A percentile compares a stretch with the other conserved stretches of the same genome.
Conservation (phyloP, 2,113 vertebrate species). For the Loxodonta africana region DNA sequence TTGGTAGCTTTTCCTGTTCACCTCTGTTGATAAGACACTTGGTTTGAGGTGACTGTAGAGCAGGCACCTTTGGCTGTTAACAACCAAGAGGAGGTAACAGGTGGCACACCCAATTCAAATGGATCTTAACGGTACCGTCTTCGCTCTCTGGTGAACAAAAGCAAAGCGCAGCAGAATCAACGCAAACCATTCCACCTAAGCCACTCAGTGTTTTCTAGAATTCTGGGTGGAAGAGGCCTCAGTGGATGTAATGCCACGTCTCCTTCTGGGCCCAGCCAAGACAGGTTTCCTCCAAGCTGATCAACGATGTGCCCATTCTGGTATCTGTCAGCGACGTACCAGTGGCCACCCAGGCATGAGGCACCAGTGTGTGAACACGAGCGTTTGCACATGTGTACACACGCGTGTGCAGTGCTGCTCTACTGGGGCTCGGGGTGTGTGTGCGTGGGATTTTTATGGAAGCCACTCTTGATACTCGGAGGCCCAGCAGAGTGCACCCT, state of each 20-base stretch:
- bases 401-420: background rate
- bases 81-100: background rate
- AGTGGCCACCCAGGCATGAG: fast-evolving
- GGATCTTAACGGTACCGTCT: background rate
- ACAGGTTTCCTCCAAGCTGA: background rate
- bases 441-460: background rate
- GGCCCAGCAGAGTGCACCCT: background rate
- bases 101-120: background rate
- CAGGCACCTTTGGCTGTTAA: background rate
- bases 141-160: background rate
- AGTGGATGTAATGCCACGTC: background rate
- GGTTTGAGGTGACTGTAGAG: background rate
- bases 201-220: background rate
- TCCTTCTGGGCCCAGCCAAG: background rate
- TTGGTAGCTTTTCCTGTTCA: background rate
- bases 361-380: background rate
- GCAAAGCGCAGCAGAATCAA: background rate
- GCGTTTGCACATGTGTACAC: background rate
- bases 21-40: background rate
- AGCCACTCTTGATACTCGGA: background rate
- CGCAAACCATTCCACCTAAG: background rate
- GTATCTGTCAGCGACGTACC: fast-evolving
- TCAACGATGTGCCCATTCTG: background rate
- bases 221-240: background rate
- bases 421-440: background rate